phyloP scores from a whole-genome alignment of 2,888 invertebrate genomes.

The Lepidocyrtinus sp. region DNA sequence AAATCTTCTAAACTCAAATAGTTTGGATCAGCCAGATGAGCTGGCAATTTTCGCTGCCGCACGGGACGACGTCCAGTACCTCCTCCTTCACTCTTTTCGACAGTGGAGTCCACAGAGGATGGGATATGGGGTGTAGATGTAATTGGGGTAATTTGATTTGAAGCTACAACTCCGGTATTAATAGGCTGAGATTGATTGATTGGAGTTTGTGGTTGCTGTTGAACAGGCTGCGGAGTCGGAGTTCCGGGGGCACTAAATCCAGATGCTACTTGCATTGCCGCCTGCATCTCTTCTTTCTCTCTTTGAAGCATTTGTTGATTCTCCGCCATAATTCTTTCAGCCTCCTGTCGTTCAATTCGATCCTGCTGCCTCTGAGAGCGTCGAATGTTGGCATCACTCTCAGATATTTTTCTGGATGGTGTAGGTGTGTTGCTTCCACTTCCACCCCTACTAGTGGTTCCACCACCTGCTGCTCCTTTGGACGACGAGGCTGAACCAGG shows the following conservation, averaged over 20 bases:
- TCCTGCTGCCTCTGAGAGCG: constrained; percentile 72
- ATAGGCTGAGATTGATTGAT: constrained; percentile 23
- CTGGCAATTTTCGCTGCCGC: constrained; percentile 76
- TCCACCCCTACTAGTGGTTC: constrained; percentile 6
- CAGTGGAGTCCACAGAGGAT: constrained; percentile 14
- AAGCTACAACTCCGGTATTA: constrained; percentile 31
- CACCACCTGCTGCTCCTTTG: neutral
- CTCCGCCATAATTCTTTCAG: constrained; percentile 71
- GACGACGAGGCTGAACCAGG: constrained; percentile 14
- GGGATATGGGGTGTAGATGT: constrained; percentile 3
- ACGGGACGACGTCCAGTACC: constrained; percentile 32
- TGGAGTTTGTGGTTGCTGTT: neutral
- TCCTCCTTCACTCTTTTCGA: neutral
- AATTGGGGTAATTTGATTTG: constrained; percentile 21
- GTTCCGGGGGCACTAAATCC: constrained; percentile 11
- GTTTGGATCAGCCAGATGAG: constrained; percentile 75
- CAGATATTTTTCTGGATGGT: constrained; percentile 32
- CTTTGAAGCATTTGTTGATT: constrained; percentile 71
- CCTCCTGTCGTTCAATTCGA: constrained; percentile 71
- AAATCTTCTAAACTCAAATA: constrained; percentile 65
- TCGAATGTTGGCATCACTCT: constrained; percentile 67
- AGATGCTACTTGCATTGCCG: neutral
- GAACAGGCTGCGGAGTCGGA: constrained; percentile 5
- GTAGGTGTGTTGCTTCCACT: neutral
- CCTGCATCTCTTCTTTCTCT: constrained; percentile 63